Conservation (phyloP, 2,113 vertebrate species). For the Argyrosomus japonicus region DNA sequence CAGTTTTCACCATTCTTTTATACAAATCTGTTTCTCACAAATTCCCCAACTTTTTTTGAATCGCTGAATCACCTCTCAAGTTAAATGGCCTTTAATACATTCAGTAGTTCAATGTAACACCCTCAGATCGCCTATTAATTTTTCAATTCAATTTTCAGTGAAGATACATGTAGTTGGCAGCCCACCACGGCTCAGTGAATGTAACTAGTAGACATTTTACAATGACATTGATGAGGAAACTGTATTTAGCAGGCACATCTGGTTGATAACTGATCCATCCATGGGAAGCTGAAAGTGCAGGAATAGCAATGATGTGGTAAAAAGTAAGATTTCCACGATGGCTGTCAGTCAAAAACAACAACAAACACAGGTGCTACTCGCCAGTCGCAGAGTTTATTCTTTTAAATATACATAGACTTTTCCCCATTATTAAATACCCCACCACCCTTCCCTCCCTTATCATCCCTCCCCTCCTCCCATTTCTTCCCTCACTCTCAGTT, state of each 20-base stretch:
- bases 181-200: not conserved
- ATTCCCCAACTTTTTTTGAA: not conserved
- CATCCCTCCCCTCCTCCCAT: constrained; percentile 16
- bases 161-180: no score
- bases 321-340: not conserved
- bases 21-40: not conserved
- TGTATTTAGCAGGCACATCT: not conserved
- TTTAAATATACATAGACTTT: constrained; percentile 86
- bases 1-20: no score
- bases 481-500: constrained; percentile 38
- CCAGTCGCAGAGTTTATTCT: constrained; percentile 83
- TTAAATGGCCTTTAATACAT: not conserved
- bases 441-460: constrained; percentile 43
- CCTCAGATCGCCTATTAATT: not conserved
- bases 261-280: not conserved
- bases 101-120: no score
- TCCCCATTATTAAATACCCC: constrained; percentile 81
- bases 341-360: constrained; percentile 39
- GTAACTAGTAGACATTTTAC: not conserved
- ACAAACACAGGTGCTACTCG: constrained; percentile 53
- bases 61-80: not conserved
- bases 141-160: no score
- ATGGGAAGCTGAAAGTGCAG: not conserved
- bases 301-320: not conserved
- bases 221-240: not conserved